These are phyloP conservation scores for Thripadectes ignobilis DNA, from an alignment of 2,797 vertebrate genomes.

Conservation along the genomic window DNA sequence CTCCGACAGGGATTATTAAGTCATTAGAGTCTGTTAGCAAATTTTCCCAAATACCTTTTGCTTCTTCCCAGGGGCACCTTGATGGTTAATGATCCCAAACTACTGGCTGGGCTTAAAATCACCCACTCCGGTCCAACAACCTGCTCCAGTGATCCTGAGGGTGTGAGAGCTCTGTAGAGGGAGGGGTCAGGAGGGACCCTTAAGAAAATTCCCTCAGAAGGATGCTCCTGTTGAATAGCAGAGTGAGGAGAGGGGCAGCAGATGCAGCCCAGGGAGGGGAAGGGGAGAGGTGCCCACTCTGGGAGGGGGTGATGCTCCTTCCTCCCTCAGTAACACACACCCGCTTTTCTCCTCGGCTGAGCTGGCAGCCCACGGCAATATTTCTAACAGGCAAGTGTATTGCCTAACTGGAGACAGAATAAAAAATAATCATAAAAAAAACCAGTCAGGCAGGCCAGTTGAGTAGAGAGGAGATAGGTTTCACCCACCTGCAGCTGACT, in stretches of 20 bases:
- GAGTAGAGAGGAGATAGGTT: neutral
- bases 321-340: neutral
- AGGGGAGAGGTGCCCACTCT: neutral
- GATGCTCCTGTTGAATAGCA: neutral
- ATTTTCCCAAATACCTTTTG: conserved; percentile 59
- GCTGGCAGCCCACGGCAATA: conserved; percentile 29
- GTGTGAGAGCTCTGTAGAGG: neutral
- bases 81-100: conserved; percentile 63
- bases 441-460: conserved; percentile 18
- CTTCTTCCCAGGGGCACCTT: conserved; percentile 61
- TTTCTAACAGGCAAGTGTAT: conserved; percentile 35
- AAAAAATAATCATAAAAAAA: conserved; percentile 62
- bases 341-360: conserved; percentile 38
- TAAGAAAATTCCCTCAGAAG: accelerated
- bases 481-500: conserved; percentile 58
- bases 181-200: neutral
- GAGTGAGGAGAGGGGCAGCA: accelerated
- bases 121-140: neutral
- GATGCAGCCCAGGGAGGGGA: neutral
- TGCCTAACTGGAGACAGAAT: conserved; percentile 40
- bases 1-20: conserved; percentile 55
- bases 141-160: neutral
- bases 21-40: conserved; percentile 62
- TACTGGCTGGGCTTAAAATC: neutral
- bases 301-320: neutral